Evolutionary conservation across 2,113 vertebrate species (phyloP).

Genomic region (Oryzias curvinotus): DNA sequence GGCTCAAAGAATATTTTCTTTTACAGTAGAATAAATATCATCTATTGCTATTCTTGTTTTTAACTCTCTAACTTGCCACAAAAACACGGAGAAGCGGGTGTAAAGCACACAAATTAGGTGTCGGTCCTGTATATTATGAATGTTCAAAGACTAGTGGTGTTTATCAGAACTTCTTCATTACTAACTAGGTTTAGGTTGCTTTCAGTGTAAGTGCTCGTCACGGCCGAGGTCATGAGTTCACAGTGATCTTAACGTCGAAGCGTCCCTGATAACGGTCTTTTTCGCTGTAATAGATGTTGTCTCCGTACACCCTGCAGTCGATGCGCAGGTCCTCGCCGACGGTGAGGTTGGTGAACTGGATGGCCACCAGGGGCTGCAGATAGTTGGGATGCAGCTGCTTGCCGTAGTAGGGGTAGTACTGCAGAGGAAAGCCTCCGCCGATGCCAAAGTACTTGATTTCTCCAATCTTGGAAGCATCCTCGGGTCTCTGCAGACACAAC

Average conservation of each 20-base stretch:
- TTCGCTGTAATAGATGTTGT: conserved; percentile 91
- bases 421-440: conserved; percentile 84
- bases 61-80: conserved; percentile 98
- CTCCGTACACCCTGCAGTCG: conserved; percentile 89
- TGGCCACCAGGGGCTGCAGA: conserved; percentile 92
- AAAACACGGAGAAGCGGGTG: conserved; percentile 97
- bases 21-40: conserved; percentile 99
- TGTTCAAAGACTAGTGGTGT: conserved; percentile 98
- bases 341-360: conserved; percentile 93
- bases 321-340: conserved; percentile 80
- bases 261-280: conserved; percentile 99
- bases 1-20: conserved; percentile 97
- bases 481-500: conserved; percentile 76
- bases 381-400: conserved; percentile 88
- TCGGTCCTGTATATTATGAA: conserved; percentile 99
- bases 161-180: conserved; percentile 63
- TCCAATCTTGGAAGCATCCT: conserved; percentile 79
- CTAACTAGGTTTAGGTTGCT: conserved; percentile 73
- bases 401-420: conserved; percentile 98
- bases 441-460: conserved; percentile 84
- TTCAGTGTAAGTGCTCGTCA: conserved; percentile 72
- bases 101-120: conserved; percentile 99
- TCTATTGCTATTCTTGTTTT: conserved; percentile 95
- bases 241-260: conserved; percentile 91
- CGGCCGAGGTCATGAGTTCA: conserved; percentile 90